Evolutionary conservation across 2,113 vertebrate species (phyloP).

Genomic region (Accipiter cooperii): DNA sequence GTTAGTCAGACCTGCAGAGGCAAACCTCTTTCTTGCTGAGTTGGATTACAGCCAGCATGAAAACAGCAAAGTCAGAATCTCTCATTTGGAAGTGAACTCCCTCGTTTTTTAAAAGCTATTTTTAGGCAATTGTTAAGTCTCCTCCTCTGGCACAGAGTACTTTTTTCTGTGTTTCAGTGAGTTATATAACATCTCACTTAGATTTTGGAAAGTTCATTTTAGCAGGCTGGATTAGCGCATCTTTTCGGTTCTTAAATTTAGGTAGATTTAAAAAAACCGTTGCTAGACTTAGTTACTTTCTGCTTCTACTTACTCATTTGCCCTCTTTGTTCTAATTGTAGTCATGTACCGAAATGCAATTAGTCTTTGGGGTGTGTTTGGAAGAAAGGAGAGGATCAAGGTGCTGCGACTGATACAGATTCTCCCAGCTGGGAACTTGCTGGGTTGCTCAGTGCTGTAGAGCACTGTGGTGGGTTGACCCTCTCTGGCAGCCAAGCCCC

Average conservation of each 20-base stretch:
- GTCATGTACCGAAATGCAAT: background rate
- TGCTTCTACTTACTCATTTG: background rate
- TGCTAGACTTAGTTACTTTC: background rate
- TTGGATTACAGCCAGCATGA: background rate
- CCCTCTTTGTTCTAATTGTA: background rate
- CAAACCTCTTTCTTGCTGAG: background rate
- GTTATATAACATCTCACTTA: background rate
- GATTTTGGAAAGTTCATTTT: background rate
- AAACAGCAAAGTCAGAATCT: background rate
- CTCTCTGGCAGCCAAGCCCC: background rate
- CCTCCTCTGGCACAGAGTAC: background rate
- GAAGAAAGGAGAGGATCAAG: background rate
- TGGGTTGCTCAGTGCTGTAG: background rate
- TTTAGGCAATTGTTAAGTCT: background rate
- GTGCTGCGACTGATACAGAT: rapidly evolving
- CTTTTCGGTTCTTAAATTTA: background rate
- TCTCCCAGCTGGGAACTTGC: background rate
- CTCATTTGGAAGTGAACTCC: background rate
- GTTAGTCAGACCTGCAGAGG: background rate
- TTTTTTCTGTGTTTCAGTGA: background rate
- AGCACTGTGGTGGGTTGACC: background rate
- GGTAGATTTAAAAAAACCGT: background rate
- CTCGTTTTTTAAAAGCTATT: background rate
- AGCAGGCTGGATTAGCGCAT: background rate
- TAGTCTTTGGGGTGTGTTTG: background rate